Evolutionary conservation across 2,888 invertebrate species (phyloP).

Genomic region (Heliconius charithonia): DNA sequence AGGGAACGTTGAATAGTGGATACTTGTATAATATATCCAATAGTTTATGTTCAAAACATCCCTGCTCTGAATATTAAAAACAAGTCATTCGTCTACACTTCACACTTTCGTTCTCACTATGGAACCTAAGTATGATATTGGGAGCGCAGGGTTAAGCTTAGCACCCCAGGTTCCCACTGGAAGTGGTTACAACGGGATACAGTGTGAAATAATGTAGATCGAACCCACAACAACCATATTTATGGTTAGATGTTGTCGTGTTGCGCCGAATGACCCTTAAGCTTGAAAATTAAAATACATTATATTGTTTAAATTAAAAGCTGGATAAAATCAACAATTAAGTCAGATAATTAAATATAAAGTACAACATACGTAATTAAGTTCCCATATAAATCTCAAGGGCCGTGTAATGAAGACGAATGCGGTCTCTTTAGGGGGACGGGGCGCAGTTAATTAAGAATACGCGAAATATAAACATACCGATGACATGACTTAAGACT

Average conservation of each 20-base stretch:
- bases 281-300: too few relatives aligned
- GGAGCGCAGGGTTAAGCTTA: too few relatives aligned
- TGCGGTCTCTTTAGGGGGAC: constrained; percentile 25
- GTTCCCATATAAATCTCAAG: constrained; percentile 25
- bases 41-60: too few relatives aligned
- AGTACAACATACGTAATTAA: constrained; percentile 22
- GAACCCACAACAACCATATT: neutral
- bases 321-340: constrained; percentile 6
- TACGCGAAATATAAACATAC: neutral
- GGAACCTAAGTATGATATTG: too few relatives aligned
- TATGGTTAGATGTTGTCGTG: neutral
- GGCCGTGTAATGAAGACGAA: constrained; percentile 35
- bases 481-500: too few relatives aligned
- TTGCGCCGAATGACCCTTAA: neutral
- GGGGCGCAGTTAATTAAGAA: constrained; percentile 26
- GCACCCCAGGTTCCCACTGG: too few relatives aligned
- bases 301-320: neutral
- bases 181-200: too few relatives aligned
- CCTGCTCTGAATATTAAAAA: too few relatives aligned
- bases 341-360: constrained; percentile 11
- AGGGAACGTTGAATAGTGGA: too few relatives aligned
- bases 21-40: too few relatives aligned
- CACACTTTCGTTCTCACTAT: too few relatives aligned
- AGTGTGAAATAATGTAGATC: neutral
- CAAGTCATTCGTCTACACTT: too few relatives aligned